These are phyloP conservation scores for Agrilus mali DNA, from an alignment of 2,888 invertebrate genomes.

Conservation along the genomic window DNA sequence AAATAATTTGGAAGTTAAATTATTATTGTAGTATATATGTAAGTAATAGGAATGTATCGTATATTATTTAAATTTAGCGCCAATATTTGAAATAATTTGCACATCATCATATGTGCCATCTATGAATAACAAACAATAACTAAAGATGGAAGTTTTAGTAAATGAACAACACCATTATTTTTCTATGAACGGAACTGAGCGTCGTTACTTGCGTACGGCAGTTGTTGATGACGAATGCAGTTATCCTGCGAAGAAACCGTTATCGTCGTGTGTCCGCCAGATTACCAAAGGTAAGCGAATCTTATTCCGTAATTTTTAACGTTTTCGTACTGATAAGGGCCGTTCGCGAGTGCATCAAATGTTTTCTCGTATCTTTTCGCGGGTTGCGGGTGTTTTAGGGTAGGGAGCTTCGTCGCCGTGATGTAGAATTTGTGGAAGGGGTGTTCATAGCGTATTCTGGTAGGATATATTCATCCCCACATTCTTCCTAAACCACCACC, in stretches of 20 bases:
- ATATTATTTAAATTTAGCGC: too few relatives aligned
- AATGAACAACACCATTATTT: too few relatives aligned
- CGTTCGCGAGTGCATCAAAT: slow-evolving; percentile 23
- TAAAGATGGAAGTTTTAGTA: too few relatives aligned
- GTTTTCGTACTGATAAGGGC: slow-evolving; percentile 16
- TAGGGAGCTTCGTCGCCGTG: slow-evolving; percentile 37
- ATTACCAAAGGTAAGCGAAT: slow-evolving; percentile 11
- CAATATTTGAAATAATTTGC: too few relatives aligned
- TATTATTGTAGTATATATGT: too few relatives aligned
- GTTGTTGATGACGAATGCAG: slow-evolving; percentile 27
- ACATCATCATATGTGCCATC: slow-evolving; percentile 24
- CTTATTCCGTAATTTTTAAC: slow-evolving; percentile 7
- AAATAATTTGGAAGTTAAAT: too few relatives aligned
- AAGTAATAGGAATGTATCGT: too few relatives aligned
- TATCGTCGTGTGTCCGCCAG: slow-evolving; percentile 9
- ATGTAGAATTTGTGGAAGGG: slow-evolving; percentile 37
- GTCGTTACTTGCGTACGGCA: slow-evolving; percentile 25
- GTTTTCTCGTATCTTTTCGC: slow-evolving; percentile 31
- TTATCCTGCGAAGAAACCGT: slow-evolving; percentile 18
- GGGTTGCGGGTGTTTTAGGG: slow-evolving; percentile 34
- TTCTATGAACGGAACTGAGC: slow-evolving; percentile 22
- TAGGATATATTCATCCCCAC: slow-evolving; percentile 38
- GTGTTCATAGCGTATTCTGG: slow-evolving; percentile 35
- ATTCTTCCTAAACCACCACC: slow-evolving; percentile 35
- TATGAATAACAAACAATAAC: slow-evolving; percentile 18